These are phyloP conservation scores for Xerus inauris DNA, from an alignment of 2,113 vertebrate species.

Conservation along the genomic window DNA sequence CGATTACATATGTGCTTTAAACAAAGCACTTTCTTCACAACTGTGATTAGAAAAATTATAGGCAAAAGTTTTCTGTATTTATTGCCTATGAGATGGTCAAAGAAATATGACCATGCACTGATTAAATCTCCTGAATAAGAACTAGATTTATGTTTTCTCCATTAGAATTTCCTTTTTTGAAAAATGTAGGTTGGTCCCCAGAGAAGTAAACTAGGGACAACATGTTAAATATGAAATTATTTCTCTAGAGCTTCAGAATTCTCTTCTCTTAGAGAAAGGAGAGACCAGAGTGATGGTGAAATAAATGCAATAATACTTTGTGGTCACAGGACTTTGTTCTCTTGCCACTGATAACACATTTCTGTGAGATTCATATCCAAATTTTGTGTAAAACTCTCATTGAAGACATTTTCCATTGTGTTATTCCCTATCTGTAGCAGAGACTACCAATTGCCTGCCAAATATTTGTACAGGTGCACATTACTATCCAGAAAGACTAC, in stretches of 20 bases:
- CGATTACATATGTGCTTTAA: background rate
- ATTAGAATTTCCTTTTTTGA: background rate
- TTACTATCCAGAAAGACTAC: background rate
- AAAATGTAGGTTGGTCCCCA: background rate
- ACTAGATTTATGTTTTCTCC: background rate
- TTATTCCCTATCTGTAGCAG: background rate
- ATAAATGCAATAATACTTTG: background rate
- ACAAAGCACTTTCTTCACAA: background rate
- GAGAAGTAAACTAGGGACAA: background rate
- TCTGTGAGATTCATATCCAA: background rate
- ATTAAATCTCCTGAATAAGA: background rate
- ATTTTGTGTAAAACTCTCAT: slow-evolving; percentile 32
- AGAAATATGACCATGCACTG: background rate
- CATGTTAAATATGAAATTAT: background rate
- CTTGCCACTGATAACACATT: background rate
- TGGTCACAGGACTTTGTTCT: background rate
- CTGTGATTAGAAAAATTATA: background rate
- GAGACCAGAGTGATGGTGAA: background rate
- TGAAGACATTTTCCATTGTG: background rate
- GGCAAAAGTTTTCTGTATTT: background rate
- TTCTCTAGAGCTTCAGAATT: background rate
- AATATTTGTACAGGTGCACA: background rate
- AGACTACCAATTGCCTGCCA: background rate
- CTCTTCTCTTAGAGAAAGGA: background rate
- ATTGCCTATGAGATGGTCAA: background rate